Percentiles rank a stretch among this genome's conserved stretches.
These are phyloP conservation scores for Gymnoscopelus braueri DNA, from an alignment of 2,797 vertebrate species.

Conservation along the genomic window DNA sequence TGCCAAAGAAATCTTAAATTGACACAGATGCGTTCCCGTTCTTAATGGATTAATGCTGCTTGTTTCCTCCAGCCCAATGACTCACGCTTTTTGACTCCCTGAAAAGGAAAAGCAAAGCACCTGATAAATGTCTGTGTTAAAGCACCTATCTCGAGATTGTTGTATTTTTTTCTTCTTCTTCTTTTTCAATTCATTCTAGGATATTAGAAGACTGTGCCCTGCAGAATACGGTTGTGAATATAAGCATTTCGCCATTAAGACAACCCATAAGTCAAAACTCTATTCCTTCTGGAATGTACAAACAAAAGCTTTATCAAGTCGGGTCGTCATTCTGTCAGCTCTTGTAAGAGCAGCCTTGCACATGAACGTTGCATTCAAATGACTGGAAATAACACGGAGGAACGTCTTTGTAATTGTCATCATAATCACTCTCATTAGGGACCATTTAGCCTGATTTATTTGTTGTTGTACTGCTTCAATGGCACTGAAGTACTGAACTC, in stretches of 20 bases:
- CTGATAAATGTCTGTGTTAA: neutral
- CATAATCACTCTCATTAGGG: slow-evolving; percentile 61
- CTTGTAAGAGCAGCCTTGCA: neutral
- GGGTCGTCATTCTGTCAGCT: slow-evolving; percentile 10
- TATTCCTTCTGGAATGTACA: neutral
- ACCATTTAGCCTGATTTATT: slow-evolving; percentile 59
- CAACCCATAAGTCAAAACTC: neutral
- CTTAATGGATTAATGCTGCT: neutral
- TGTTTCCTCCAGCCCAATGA: slow-evolving; percentile 36
- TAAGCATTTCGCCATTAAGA: neutral
- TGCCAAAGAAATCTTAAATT: no score
- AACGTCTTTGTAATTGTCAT: slow-evolving; percentile 54
- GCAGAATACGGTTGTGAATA: neutral
- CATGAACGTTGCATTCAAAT: slow-evolving; percentile 52
- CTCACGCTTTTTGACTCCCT: slow-evolving; percentile 6
- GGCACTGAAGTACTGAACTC: neutral
- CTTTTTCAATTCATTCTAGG: neutral
- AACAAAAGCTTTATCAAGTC: neutral
- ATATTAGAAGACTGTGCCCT: neutral
- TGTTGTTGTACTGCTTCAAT: slow-evolving; percentile 18
- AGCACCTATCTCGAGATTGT: neutral
- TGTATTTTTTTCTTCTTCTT: no score
- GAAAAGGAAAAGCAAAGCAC: neutral
- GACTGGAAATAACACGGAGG: slow-evolving; percentile 53
- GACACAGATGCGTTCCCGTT: no score